phyloP scores from a whole-genome alignment of 2,888 invertebrate species.

The Amiota communis region DNA sequence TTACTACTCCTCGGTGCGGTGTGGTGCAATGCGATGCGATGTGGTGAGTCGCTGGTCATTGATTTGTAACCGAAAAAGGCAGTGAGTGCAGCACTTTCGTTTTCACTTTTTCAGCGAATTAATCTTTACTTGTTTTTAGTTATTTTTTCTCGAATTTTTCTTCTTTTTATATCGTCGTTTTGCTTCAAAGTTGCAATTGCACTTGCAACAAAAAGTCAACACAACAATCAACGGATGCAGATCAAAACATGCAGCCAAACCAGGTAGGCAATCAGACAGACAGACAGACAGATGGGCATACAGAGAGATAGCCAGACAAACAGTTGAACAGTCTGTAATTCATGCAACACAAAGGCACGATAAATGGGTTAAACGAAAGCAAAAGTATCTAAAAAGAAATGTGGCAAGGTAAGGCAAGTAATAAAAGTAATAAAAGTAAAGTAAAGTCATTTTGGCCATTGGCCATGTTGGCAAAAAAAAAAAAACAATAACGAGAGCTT shows the following conservation, averaged over 20 bases:
- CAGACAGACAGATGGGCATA: background rate
- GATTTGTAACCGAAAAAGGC: conserved; percentile 23
- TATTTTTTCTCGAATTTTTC: conserved; percentile 32
- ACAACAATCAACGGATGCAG: conserved; percentile 11
- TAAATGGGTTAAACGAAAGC: conserved; percentile 69
- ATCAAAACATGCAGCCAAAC: background rate
- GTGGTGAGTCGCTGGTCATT: conserved; percentile 18
- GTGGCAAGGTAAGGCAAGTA: background rate
- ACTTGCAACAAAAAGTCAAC: conserved; percentile 47
- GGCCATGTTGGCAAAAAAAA: conserved; percentile 13
- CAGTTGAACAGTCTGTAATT: background rate
- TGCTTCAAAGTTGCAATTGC: conserved; percentile 41
- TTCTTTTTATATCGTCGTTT: conserved; percentile 45
- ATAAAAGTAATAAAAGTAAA: conserved; percentile 25
- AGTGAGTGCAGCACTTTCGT: conserved; percentile 60
- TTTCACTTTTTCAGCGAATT: conserved; percentile 67
- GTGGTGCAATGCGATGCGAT: no score
- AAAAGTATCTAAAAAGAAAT: conserved; percentile 44
- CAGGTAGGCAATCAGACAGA: background rate
- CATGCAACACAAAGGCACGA: conserved; percentile 35
- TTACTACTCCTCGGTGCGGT: background rate
- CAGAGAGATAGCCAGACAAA: background rate
- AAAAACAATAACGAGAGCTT: background rate
- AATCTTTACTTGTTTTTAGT: conserved; percentile 46
- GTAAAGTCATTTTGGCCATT: conserved; percentile 30